Evolutionary conservation across 2,888 invertebrate genomes (phyloP), one percentile per base, ranked within the genome.

Genomic region (Crepidodera aurea): DNA sequence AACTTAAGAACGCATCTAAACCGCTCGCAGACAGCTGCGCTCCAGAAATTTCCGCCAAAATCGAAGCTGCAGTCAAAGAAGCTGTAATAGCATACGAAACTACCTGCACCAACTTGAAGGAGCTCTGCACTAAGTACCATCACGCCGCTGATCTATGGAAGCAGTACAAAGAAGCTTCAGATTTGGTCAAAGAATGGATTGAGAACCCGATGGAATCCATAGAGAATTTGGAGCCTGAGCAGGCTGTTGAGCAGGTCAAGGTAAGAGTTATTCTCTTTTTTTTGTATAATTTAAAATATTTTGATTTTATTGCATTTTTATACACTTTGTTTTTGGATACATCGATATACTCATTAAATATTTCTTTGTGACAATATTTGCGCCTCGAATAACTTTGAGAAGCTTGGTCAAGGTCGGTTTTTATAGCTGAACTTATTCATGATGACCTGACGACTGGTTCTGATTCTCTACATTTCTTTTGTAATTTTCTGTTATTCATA

Each of bases 81-180:
- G 92, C 92, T 12, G 90, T 90, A 10, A 86, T 88, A 2, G 90
- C 92, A 34, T 93, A 93, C 85, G 87, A 90, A 73, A 90, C 90
- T 74, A 93, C 93, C n/a, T 88, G 90, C 78, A 84, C 86, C 69
- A 90, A 91, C 78, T 85, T 93, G 68, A 87, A 88, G 69, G 88
- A 90, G 71, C 85, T 93, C 70, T 92, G 91, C 79, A 88, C 81
- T 72, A 84, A 89, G 73, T 93, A 93, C 83, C 90, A 92, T 78
- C 87, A 90, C 77, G 93, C 93, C 2, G 91, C 92, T 58, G 88
- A 89, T 50, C 85, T 93, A 62, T 93, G 93, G 93, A 85, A 88
- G 75, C 87, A 88, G 64, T 93, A 93, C 83, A 86, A 89, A 34
- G 91, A 91, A 78, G 90, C 92, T 6, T 90, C 90, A 58, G 90